A percentile compares a stretch with the other conserved stretches of the same genome.
These are phyloP conservation scores for Fragum whitleyi DNA, from an alignment of 2,888 invertebrate genomes.

Conservation along the genomic window DNA sequence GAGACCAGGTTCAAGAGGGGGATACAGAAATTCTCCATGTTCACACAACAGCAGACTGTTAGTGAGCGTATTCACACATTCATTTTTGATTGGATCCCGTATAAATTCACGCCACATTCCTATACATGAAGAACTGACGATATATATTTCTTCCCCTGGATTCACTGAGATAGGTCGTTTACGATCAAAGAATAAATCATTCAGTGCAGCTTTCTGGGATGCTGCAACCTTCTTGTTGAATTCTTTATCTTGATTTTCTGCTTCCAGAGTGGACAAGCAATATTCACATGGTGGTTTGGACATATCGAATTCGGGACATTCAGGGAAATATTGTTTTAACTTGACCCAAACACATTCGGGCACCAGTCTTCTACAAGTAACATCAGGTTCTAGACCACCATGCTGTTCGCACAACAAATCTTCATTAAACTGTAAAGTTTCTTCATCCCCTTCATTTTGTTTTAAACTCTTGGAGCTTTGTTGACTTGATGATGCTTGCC, in stretches of 20 bases:
- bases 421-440: slow-evolving; percentile 86
- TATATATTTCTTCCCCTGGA: slow-evolving; percentile 62
- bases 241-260: slow-evolving; percentile 66
- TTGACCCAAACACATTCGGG: slow-evolving; percentile 87
- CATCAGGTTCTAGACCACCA: slow-evolving; percentile 84
- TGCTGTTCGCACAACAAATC: slow-evolving; percentile 87
- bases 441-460: slow-evolving; percentile 64
- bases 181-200: slow-evolving; percentile 83
- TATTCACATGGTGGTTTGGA: slow-evolving; percentile 73
- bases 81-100: slow-evolving; percentile 77
- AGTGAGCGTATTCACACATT: slow-evolving; percentile 71
- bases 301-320: slow-evolving; percentile 79
- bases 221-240: slow-evolving; percentile 73
- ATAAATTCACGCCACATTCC: slow-evolving; percentile 86
- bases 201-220: slow-evolving; percentile 83
- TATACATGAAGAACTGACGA: slow-evolving; percentile 84
- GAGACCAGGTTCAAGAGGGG: slow-evolving; percentile 65
- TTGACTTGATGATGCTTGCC: not conserved
- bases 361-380: slow-evolving; percentile 85
- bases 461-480: not conserved
- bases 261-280: slow-evolving; percentile 75
- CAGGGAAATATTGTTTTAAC: slow-evolving; percentile 86
- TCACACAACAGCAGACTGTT: slow-evolving; percentile 80
- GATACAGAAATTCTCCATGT: slow-evolving; percentile 80
- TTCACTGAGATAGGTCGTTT: slow-evolving; percentile 81